A percentile compares a stretch with the other conserved stretches of the same genome.
phyloP scores from a whole-genome alignment of 2,888 invertebrate genomes.

The Blera fallax region DNA sequence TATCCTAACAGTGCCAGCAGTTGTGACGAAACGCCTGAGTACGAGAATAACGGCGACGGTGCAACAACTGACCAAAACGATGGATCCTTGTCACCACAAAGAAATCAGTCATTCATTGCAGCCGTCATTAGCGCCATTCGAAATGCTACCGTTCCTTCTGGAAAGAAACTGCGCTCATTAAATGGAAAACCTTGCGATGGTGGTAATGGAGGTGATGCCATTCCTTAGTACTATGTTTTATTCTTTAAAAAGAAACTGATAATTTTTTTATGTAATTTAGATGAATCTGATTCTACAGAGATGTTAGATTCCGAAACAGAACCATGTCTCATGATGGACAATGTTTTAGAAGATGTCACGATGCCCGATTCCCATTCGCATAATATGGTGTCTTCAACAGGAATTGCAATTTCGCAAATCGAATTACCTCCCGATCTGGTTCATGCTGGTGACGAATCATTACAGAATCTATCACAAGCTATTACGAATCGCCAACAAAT shows the following conservation, averaged over 20 bases:
- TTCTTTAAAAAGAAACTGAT: background rate
- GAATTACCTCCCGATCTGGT: constrained; percentile 81
- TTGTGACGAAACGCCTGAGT: constrained; percentile 85
- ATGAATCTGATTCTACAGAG: constrained; percentile 88
- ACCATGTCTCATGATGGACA: constrained; percentile 91
- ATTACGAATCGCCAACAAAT: constrained; percentile 88
- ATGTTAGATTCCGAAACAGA: constrained; percentile 92
- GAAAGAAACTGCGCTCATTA: constrained; percentile 79
- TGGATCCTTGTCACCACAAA: constrained; percentile 84
- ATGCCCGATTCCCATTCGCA: constrained; percentile 86
- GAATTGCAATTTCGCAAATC: constrained; percentile 82
- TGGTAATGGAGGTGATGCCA: constrained; percentile 76
- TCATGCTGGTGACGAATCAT: constrained; percentile 84
- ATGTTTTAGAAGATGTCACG: constrained; percentile 86
- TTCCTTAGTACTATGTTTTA: background rate
- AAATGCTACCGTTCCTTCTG: constrained; percentile 82
- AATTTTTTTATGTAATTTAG: constrained; percentile 80
- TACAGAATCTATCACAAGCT: constrained; percentile 90
- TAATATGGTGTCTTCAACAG: constrained; percentile 86
- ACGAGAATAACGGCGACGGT: constrained; percentile 54
- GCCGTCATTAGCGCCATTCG: constrained; percentile 88
- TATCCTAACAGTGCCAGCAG: constrained; percentile 89
- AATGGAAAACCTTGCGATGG: constrained; percentile 77
- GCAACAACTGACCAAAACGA: constrained; percentile 77
- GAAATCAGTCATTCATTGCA: constrained; percentile 87